These are phyloP conservation scores for Coptotermes formosanus DNA, from an alignment of 1,140 invertebrate genomes.

Conservation along the genomic window DNA sequence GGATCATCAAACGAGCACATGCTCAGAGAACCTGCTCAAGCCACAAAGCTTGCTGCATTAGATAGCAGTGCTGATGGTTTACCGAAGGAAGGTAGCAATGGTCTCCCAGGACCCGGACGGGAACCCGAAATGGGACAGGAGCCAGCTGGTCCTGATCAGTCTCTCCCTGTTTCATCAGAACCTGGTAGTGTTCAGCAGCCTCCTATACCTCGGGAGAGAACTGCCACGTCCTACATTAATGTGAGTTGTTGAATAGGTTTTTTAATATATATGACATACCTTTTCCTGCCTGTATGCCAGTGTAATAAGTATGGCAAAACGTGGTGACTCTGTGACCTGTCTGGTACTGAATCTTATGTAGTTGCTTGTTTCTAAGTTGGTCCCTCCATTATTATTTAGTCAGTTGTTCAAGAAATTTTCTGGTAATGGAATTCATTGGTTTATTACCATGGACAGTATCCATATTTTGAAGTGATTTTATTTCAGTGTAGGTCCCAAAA, in stretches of 20 bases:
- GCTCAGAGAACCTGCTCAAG: slow-evolving; percentile 28
- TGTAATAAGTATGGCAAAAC: too few relatives aligned
- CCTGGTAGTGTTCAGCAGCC: slow-evolving; percentile 23
- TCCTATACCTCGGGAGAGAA: slow-evolving; percentile 56
- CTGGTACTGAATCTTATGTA: too few relatives aligned
- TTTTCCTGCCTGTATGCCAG: too few relatives aligned
- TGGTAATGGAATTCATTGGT: too few relatives aligned
- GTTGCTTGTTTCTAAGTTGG: too few relatives aligned
- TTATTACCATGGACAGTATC: too few relatives aligned
- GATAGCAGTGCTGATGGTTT: slow-evolving; percentile 47
- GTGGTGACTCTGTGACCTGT: too few relatives aligned
- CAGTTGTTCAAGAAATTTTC: too few relatives aligned
- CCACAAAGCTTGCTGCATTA: slow-evolving; percentile 26
- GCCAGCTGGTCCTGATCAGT: slow-evolving; percentile 59
- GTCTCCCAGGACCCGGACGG: slow-evolving; percentile 31
- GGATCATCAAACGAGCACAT: slow-evolving; percentile 23
- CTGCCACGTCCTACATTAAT: slow-evolving; percentile 60
- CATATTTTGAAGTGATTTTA: too few relatives aligned
- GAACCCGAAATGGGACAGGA: slow-evolving; percentile 57
- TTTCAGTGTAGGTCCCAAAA: too few relatives aligned
- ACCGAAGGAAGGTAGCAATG: slow-evolving; percentile 45
- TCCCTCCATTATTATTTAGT: too few relatives aligned
- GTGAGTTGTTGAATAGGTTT: slow-evolving; percentile 46
- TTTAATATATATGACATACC: too few relatives aligned
- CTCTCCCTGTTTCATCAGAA: slow-evolving; percentile 52